A percentile compares a stretch with the other conserved stretches of the same genome.
Conservation (phyloP, 1,140 invertebrate species). For the Goniozus legneri region DNA sequence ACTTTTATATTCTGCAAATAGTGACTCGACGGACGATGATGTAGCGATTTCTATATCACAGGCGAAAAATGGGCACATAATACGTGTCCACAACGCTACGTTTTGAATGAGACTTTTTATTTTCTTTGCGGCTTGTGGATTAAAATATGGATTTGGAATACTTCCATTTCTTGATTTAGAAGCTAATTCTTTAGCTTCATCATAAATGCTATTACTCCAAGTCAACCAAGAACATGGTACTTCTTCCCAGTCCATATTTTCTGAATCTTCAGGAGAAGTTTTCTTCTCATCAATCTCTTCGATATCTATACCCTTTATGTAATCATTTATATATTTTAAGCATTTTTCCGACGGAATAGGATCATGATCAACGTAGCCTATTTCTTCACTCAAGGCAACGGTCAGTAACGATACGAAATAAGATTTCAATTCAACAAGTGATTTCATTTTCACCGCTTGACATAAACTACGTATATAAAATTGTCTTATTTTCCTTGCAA, state of each 20-base stretch:
- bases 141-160: conserved; percentile 6
- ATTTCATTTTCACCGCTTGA: conserved; percentile 5
- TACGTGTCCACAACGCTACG: conserved; percentile 5
- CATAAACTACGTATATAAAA: conserved; percentile 5
- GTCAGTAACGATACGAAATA: conserved; percentile 5
- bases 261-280: too few species aligned
- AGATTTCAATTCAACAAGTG: neutral
- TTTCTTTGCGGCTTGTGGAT: conserved; percentile 3
- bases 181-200: conserved; percentile 8
- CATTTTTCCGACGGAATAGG: too few species aligned
- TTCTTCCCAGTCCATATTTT: too few species aligned
- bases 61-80: conserved; percentile 5
- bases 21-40: conserved; percentile 11
- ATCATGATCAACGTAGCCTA: conserved; percentile 3
- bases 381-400: conserved; percentile 9
- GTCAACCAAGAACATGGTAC: neutral
- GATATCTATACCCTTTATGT: conserved; percentile 4
- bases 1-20: conserved; percentile 10
- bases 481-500: conserved; percentile 7
- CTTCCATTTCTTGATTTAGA: neutral
- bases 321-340: neutral
- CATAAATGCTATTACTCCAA: conserved; percentile 8
- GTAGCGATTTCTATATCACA: conserved; percentile 1
- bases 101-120: neutral
- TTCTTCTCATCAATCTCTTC: too few species aligned